Percentiles rank a stretch among this genome's conserved stretches.
Conservation (phyloP, 2,888 invertebrate species). For the Megastigmus dorsalis region DNA sequence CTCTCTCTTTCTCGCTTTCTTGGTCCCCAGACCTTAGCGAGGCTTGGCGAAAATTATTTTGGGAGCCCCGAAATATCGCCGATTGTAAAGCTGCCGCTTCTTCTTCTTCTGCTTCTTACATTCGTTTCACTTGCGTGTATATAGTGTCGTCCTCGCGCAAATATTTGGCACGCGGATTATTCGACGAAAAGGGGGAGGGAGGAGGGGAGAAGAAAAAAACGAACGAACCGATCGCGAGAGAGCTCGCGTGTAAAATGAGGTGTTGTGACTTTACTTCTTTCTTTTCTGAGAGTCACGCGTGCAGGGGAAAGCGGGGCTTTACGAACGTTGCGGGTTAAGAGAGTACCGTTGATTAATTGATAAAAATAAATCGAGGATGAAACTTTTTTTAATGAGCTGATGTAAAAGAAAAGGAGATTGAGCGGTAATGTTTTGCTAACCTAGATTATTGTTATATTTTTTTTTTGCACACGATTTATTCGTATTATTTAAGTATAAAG, state of each 20-base stretch:
- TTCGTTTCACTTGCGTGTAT: constrained; percentile 22
- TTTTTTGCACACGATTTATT: too few relatives aligned
- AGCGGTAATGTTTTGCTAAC: too few relatives aligned
- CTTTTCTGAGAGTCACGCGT: too few relatives aligned
- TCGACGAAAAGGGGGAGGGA: neutral
- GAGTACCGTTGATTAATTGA: too few relatives aligned
- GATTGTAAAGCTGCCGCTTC: constrained; percentile 41
- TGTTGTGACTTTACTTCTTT: too few relatives aligned
- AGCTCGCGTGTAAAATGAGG: neutral
- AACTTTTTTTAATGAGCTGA: too few relatives aligned
- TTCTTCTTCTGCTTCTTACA: neutral
- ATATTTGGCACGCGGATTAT: constrained; percentile 49
- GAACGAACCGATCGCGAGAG: constrained; percentile 3
- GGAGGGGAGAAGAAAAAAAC: neutral
- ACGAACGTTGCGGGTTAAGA: too few relatives aligned
- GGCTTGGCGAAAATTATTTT: constrained; percentile 51
- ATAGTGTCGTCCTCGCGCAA: constrained; percentile 39
- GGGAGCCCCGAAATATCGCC: constrained; percentile 50
- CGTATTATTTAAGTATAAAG: too few relatives aligned
- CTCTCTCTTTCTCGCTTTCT: neutral
- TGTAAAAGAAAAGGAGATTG: too few relatives aligned
- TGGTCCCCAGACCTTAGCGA: constrained; percentile 39
- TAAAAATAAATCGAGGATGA: too few relatives aligned
- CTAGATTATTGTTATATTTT: too few relatives aligned
- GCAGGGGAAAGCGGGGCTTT: too few relatives aligned